phyloP scores from a whole-genome alignment of 1,140 invertebrate genomes.

The Cherax quadricarinatus region DNA sequence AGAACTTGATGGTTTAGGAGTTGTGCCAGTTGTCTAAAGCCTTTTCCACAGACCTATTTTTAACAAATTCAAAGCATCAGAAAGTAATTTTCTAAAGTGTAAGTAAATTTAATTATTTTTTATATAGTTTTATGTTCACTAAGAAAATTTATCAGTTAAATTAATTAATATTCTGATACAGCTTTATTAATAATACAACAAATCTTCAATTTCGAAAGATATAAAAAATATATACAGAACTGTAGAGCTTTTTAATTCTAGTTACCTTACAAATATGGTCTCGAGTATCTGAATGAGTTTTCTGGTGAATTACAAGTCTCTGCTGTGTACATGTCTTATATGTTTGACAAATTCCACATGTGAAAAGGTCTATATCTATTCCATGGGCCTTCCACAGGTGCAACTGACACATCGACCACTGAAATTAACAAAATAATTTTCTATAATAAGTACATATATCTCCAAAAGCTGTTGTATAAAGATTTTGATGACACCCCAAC shows the following conservation, averaged over 20 bases:
- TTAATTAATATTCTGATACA: too few relatives aligned
- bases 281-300: slow-evolving; percentile 52
- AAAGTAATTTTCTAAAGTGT: too few relatives aligned
- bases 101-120: too few relatives aligned
- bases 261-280: slow-evolving; percentile 55
- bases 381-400: slow-evolving; percentile 55
- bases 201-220: too few relatives aligned
- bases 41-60: slow-evolving; percentile 41
- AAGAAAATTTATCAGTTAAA: too few relatives aligned
- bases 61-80: neutral
- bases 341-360: slow-evolving; percentile 60
- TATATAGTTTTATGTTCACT: too few relatives aligned
- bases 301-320: slow-evolving; percentile 53
- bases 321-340: slow-evolving; percentile 59
- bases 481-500: too few relatives aligned
- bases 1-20: slow-evolving; percentile 54
- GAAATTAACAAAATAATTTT: neutral
- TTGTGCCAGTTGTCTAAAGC: slow-evolving; percentile 52
- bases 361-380: slow-evolving; percentile 50
- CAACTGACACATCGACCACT: slow-evolving; percentile 59
- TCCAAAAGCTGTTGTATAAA: too few relatives aligned
- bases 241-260: neutral
- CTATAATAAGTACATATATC: neutral
- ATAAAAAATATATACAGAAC: too few relatives aligned
- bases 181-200: too few relatives aligned